Percentiles rank a stretch among this genome's conserved stretches.
Evolutionary conservation across 1,140 invertebrate genomes (phyloP).

Genomic region (Sycophila sp.): DNA sequence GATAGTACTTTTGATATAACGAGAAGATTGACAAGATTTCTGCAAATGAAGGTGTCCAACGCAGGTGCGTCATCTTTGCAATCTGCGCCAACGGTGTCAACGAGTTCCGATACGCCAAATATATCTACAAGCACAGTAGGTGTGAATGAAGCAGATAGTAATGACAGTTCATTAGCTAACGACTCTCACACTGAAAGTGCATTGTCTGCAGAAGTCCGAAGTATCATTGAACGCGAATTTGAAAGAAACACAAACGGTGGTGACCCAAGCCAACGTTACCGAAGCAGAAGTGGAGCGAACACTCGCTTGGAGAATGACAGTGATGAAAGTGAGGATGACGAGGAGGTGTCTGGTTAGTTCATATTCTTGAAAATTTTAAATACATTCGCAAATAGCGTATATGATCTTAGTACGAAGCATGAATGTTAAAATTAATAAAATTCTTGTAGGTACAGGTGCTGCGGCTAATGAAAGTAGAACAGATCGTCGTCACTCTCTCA

Average conservation of each 20-base stretch:
- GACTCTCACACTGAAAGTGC: conserved; percentile 25
- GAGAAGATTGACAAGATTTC: conserved; percentile 14
- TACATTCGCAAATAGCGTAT: too few species aligned
- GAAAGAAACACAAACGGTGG: conserved; percentile 29
- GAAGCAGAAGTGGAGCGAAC: conserved; percentile 5
- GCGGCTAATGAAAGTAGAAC: too few species aligned
- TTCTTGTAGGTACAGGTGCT: too few species aligned
- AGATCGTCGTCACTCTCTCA: too few species aligned
- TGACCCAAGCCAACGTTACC: conserved; percentile 30
- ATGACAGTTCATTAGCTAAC: background rate
- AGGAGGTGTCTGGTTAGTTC: background rate
- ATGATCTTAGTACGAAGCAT: too few species aligned
- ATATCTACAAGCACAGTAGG: background rate
- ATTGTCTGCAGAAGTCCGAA: conserved; percentile 45
- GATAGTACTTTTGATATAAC: background rate
- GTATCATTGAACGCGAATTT: conserved; percentile 50
- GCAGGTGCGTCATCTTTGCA: background rate
- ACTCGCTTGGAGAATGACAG: conserved; percentile 25
- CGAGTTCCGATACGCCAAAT: background rate
- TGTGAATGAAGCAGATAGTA: background rate
- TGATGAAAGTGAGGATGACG: conserved; percentile 23
- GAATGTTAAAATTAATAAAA: too few species aligned
- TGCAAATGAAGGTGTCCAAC: background rate
- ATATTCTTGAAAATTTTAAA: too few species aligned
- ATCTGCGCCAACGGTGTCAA: background rate